These are phyloP conservation scores for Parnassius orleans DNA, from an alignment of 2,888 invertebrate species.

Conservation along the genomic window DNA sequence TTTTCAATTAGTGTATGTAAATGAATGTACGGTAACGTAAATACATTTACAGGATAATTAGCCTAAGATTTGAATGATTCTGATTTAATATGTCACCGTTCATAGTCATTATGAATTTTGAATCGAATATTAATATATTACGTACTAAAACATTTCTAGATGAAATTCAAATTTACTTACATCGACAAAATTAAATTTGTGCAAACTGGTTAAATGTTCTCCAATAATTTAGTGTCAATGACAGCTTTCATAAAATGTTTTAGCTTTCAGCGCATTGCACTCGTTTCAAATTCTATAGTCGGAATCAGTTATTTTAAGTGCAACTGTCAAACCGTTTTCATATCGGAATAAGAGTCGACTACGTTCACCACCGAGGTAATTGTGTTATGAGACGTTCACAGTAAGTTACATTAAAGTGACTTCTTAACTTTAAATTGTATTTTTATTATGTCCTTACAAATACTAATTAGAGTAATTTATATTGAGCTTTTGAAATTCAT, in stretches of 20 bases:
- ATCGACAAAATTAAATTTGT: neutral
- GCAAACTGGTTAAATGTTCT: neutral
- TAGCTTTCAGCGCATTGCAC: slow-evolving; percentile 6
- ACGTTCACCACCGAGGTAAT: no score
- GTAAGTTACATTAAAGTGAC: neutral
- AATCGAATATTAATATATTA: no score
- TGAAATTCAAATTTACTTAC: no score
- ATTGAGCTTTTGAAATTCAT: no score
- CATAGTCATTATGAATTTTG: no score
- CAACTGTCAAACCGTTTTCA: neutral
- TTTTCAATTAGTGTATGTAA: slow-evolving; percentile 46
- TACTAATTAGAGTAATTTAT: no score
- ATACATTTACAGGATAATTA: slow-evolving; percentile 42
- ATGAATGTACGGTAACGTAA: slow-evolving; percentile 42
- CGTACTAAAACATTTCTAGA: no score
- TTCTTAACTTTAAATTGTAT: no score
- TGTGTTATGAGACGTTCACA: neutral
- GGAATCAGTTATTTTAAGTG: slow-evolving; percentile 11
- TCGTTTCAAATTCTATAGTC: slow-evolving; percentile 1
- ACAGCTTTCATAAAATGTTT: slow-evolving; percentile 16
- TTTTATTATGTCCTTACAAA: no score
- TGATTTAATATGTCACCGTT: neutral
- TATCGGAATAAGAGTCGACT: neutral
- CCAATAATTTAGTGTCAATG: slow-evolving; percentile 12
- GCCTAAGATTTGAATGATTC: slow-evolving; percentile 31